phyloP scores from a whole-genome alignment of 2,113 vertebrate species.

The Zosterops lateralis region DNA sequence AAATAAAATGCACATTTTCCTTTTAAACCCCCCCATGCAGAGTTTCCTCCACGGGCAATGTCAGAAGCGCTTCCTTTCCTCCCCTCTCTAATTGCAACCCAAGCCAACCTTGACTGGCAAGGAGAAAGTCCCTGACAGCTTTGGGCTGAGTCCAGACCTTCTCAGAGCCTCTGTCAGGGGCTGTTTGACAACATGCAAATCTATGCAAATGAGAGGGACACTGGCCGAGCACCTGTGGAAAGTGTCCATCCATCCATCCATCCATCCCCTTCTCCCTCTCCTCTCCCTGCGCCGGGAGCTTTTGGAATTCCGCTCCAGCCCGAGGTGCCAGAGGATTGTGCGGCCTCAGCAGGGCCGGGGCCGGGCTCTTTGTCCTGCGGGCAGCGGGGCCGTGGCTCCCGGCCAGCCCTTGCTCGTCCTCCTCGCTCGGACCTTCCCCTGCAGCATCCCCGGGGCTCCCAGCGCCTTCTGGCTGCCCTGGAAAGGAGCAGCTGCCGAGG shows the following conservation, averaged over 20 bases:
- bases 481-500: constrained; percentile 65
- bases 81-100: constrained; percentile 70
- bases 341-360: constrained; percentile 73
- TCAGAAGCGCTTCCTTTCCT: constrained; percentile 69
- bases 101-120: constrained; percentile 86
- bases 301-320: constrained; percentile 42
- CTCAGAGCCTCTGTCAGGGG: constrained; percentile 80
- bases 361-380: constrained; percentile 72
- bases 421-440: constrained; percentile 51
- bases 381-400: constrained; percentile 67
- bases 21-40: constrained; percentile 25
- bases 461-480: constrained; percentile 58
- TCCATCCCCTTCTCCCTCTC: constrained; percentile 7
- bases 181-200: constrained; percentile 86
- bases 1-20: neutral
- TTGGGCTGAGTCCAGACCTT: constrained; percentile 84
- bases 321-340: constrained; percentile 71
- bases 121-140: constrained; percentile 86
- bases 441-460: constrained; percentile 46
- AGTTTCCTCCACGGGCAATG: constrained; percentile 55
- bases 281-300: neutral
- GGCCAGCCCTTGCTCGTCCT: constrained; percentile 75
- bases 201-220: constrained; percentile 79
- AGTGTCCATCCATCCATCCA: constrained; percentile 70
- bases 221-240: constrained; percentile 82